Evolutionary conservation across 2,888 invertebrate genomes (phyloP).

Genomic region (Ophion slaviceki): DNA sequence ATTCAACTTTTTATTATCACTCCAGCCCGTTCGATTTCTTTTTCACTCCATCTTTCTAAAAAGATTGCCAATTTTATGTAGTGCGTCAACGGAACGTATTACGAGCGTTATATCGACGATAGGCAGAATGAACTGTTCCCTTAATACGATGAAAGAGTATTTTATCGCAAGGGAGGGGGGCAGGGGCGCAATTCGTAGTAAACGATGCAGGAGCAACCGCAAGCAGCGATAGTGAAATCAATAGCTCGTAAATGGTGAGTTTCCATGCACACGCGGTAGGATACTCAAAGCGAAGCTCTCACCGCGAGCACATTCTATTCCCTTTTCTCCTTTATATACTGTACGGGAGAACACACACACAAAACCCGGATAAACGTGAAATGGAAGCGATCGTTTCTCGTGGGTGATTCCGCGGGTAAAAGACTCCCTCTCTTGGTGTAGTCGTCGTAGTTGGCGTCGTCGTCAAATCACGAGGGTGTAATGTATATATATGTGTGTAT

Average conservation of each 20-base stretch:
- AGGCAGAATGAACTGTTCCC: background rate
- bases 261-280: constrained; percentile 36
- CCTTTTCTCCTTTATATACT: constrained; percentile 33
- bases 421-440: constrained; percentile 24
- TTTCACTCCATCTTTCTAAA: background rate
- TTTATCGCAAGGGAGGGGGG: background rate
- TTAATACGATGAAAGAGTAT: background rate
- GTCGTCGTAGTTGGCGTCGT: constrained; percentile 33
- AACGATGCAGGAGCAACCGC: constrained; percentile 17
- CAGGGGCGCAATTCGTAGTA: constrained; percentile 6
- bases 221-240: constrained; percentile 50
- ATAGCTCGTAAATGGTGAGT: constrained; percentile 61
- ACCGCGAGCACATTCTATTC: constrained; percentile 33
- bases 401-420: constrained; percentile 35
- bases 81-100: background rate
- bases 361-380: constrained; percentile 51
- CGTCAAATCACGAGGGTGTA: constrained; percentile 40
- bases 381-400: constrained; percentile 61
- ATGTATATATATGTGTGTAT: background rate
- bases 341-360: constrained; percentile 5
- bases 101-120: background rate
- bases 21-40: no score
- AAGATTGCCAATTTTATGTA: background rate
- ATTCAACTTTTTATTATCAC: no score
- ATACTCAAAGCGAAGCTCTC: constrained; percentile 38